Percentiles rank a stretch among this genome's conserved stretches.
phyloP scores from a whole-genome alignment of 2,888 invertebrate species.

The Hydrotaea diabolus region DNA sequence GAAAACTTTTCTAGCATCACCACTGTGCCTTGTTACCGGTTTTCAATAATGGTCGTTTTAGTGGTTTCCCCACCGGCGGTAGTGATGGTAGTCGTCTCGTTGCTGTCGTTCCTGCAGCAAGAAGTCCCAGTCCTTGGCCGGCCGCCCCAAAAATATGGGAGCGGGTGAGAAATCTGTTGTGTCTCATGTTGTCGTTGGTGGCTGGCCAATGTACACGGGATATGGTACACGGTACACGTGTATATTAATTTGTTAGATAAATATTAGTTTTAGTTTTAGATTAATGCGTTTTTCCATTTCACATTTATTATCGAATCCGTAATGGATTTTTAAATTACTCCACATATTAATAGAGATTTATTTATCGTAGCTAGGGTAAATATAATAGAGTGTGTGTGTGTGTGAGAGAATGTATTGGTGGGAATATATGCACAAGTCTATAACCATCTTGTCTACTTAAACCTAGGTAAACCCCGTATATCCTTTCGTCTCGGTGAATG shows the following conservation, averaged over 20 bases:
- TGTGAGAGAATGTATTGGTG: not conserved
- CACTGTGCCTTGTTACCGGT: not conserved
- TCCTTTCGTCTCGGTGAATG: not conserved
- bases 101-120: not conserved
- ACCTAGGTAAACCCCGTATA: not conserved
- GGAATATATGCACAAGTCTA: not conserved
- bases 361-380: constrained; percentile 1
- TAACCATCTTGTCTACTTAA: too few relatives aligned
- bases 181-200: constrained; percentile 22
- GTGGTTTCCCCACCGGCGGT: not conserved
- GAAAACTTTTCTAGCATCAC: too few relatives aligned
- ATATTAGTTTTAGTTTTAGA: constrained; percentile 70
- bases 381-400: constrained; percentile 22
- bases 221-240: constrained; percentile 50
- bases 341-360: constrained; percentile 65
- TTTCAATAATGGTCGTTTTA: constrained; percentile 33
- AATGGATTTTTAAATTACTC: constrained; percentile 67
- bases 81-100: not conserved
- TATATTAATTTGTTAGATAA: constrained; percentile 71
- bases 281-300: constrained; percentile 65
- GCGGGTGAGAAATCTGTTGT: not conserved
- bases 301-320: constrained; percentile 63
- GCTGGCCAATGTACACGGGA: constrained; percentile 52
- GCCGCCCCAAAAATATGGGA: not conserved
- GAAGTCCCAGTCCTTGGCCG: constrained; percentile 26